These are phyloP conservation scores for Popillia japonica DNA, from an alignment of 1,140 invertebrate genomes.

Conservation along the genomic window DNA sequence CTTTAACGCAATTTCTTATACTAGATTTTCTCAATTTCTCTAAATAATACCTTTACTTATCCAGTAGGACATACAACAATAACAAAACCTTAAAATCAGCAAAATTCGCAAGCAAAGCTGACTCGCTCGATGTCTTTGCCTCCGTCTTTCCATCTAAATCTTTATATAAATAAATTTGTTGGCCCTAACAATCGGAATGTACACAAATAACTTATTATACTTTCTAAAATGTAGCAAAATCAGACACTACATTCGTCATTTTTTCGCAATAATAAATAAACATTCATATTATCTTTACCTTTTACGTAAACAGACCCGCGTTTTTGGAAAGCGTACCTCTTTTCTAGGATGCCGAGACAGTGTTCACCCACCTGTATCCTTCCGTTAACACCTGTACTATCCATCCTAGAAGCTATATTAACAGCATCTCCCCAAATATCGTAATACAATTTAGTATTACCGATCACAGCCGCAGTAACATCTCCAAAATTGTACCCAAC, in stretches of 20 bases:
- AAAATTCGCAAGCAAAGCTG: no score
- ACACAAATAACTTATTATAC: no score
- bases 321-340: conserved; percentile 78
- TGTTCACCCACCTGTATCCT: conserved; percentile 86
- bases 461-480: conserved; percentile 95
- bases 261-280: conserved; percentile 76
- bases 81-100: no score
- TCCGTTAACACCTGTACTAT: conserved; percentile 87
- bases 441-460: conserved; percentile 94
- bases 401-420: conserved; percentile 96
- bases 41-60: no score
- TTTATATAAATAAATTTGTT: no score
- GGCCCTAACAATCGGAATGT: not conserved
- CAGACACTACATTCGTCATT: conserved; percentile 48
- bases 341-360: conserved; percentile 72
- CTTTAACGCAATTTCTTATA: no score
- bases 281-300: conserved; percentile 94
- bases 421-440: conserved; percentile 99
- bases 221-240: not conserved
- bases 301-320: conserved; percentile 92
- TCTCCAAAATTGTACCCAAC: conserved; percentile 87
- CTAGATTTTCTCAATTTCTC: no score
- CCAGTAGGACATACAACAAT: no score
- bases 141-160: no score
- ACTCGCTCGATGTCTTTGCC: no score